Percentiles rank a stretch among this genome's conserved stretches.
phyloP scores from a whole-genome alignment of 1,140 invertebrate genomes.

The Microplitis demolitor region DNA sequence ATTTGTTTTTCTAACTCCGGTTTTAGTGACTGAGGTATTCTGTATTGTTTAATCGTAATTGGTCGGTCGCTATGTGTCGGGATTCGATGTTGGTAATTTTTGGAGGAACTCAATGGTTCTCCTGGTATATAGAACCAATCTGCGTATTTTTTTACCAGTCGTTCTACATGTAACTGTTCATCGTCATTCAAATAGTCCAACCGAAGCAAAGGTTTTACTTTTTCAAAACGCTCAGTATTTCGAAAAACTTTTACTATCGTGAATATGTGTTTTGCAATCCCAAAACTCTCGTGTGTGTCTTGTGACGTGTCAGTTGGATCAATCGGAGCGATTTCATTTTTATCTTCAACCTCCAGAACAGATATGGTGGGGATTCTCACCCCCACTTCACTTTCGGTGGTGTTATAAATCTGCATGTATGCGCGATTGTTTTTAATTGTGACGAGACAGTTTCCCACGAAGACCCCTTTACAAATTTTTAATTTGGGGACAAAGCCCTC shows the following conservation, averaged over 20 bases:
- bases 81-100: slow-evolving; percentile 6
- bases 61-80: neutral
- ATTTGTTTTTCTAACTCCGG: neutral
- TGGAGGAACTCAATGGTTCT: neutral
- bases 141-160: no score
- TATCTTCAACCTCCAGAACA: neutral
- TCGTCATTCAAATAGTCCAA: no score
- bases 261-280: neutral
- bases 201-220: no score
- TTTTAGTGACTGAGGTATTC: neutral
- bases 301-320: neutral
- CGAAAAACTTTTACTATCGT: neutral
- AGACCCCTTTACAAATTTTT: slow-evolving; percentile 12
- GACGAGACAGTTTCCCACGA: slow-evolving; percentile 1
- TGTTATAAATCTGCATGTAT: slow-evolving; percentile 9
- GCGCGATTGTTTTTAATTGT: neutral
- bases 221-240: neutral
- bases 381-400: slow-evolving; percentile 3
- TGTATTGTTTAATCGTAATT: neutral
- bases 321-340: neutral
- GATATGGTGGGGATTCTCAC: slow-evolving; percentile 9
- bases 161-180: no score
- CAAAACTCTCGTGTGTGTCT: neutral
- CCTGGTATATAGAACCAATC: no score
- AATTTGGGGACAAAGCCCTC: slow-evolving; percentile 12